Evolutionary conservation across 2,113 vertebrate species (phyloP), one percentile per base, ranked within the genome.

Genomic region (Cinclus cinclus): DNA sequence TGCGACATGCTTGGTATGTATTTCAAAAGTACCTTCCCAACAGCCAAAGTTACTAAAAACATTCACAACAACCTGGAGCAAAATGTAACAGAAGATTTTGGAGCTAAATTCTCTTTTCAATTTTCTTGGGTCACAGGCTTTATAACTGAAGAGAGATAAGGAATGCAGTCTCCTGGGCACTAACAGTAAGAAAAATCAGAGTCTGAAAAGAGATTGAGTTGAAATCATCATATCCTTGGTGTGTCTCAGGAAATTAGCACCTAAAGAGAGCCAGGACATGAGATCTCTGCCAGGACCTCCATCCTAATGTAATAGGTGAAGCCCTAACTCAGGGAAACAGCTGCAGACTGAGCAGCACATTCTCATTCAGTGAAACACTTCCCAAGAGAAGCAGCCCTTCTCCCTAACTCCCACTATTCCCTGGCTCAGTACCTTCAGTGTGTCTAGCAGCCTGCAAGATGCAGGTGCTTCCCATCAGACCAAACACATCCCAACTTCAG

Each of bases 11-110:
- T 33, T 78, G 47, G 23, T 44, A 73, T 68, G 22, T 49, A 56
- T 79, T 85, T 93, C 49, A 92, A 76, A 90, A 90, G 91, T 55
- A 81, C 8, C 30, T 91, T 90, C 55, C 65, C 67, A 86, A 82
- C 15, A 70, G 35, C 52, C 31, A 90, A 70, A 85, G 39, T 27
- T 58, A 64, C 74, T 82, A 83, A 65, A 94, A 70, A 83, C 2
- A 11, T 67, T 92, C 6, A 1, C 64, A 83, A 47, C 24, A 70
- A 42, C 8, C 7, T 55, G 13, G 80, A 86, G 35, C 22, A 83
- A 88, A 91, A 42, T 11, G 41, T 28, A 86, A 13, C 21, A 39
- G 47, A 22, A 76, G 39, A 77, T 23, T 67, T 42, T 69, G 60
- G 80, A 86, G 44, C 15, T 70, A 44, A 86, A 55, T 70, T 91